Evolutionary conservation across 2,797 vertebrate species (phyloP), one percentile per base, ranked within the genome.

Genomic region (Siniperca obscura): DNA sequence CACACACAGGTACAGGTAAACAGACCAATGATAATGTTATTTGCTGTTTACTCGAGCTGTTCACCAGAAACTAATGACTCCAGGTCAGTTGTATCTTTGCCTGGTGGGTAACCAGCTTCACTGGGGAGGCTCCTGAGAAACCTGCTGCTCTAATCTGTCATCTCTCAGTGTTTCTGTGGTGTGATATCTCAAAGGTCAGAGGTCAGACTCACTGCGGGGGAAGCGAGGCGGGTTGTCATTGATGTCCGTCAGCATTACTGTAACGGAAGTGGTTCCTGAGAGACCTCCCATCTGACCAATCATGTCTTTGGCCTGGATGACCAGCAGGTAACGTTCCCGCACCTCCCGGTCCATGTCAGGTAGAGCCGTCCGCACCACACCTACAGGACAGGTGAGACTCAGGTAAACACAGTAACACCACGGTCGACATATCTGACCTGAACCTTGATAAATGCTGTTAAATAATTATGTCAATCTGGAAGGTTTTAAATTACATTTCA

Each of bases 261-360:
- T 97, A 71, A 98, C 97, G 0, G 97, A 95, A 0, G 98, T 97
- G 16, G 97, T 98, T 57, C 97, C 98, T 5, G 97, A 97, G 34
- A 98, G 94, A 55, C 97, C 97, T 12, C 98, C 98, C 80, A 97
- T 97, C 93, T 97, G 97, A 73, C 98, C 98, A 82, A 97, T 96
- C 98, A 98, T 98, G 93, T 98, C 98, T 89, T 97, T 98, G 86
- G 98, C 98, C 89, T 98, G 97, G 86, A 98, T 96, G 60, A 98
- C 96, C 79, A 98, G 90, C 70, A 97, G 93, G 85, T 97, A 98
- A 70, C 94, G 96, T 80, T 98, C 98, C 89, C 94, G 95, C 60
- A 95, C 94, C 92, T 98, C 98, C 76, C 98, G 95, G 85, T 98
- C 97, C 97, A 98, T 96, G 85, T 97, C 97, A 0, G 97, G 96